Conservation (phyloP, 2,113 vertebrate genomes). For the Myiopsitta monachus region DNA sequence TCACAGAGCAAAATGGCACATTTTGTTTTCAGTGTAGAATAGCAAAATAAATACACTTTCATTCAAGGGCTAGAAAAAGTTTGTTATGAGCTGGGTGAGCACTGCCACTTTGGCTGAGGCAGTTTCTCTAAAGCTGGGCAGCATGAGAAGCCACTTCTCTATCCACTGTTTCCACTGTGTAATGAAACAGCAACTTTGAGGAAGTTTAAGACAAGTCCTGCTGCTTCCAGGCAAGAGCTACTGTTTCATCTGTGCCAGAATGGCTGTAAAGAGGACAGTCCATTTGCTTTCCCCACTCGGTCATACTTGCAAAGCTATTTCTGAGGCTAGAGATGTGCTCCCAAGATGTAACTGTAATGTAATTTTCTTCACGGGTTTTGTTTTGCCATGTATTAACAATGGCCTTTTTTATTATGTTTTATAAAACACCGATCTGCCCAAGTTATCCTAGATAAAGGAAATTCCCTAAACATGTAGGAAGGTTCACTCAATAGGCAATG, state of each 20-base stretch:
- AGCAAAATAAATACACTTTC: neutral
- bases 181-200: neutral
- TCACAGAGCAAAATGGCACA: neutral
- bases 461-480: neutral
- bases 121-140: neutral
- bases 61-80: neutral
- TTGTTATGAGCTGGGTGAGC: neutral
- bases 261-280: neutral
- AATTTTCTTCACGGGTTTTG: neutral
- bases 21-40: neutral
- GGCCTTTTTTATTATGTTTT: neutral
- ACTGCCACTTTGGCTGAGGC: neutral
- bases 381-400: neutral
- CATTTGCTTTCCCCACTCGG: neutral
- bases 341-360: neutral
- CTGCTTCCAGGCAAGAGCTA: neutral
- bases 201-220: neutral
- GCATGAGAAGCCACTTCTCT: neutral
- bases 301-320: neutral
- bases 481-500: neutral
- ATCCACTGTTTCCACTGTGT: fast-evolving
- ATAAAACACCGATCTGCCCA: neutral
- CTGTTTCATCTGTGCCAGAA: neutral
- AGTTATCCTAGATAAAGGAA: neutral
- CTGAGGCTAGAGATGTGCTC: neutral